These are phyloP conservation scores for Pygoscelis antarcticus DNA, from an alignment of 2,113 vertebrate species.

Conservation along the genomic window DNA sequence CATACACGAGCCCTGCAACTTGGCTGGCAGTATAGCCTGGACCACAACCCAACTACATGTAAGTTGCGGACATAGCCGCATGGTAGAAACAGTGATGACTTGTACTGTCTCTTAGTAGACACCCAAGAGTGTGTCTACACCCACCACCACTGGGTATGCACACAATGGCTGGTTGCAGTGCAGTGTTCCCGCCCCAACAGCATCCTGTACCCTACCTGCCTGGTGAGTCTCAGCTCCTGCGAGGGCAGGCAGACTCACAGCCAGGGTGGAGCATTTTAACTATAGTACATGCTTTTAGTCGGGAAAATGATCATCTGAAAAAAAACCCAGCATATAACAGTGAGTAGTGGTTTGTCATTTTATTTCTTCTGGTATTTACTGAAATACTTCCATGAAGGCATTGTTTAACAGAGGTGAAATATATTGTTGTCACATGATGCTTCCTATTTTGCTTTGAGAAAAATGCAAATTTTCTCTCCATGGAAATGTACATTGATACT, in stretches of 20 bases:
- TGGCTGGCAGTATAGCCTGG: not conserved
- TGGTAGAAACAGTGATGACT: not conserved
- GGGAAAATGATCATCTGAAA: not conserved
- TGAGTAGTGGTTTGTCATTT: not conserved
- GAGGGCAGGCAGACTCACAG: not conserved
- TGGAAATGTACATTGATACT: not conserved
- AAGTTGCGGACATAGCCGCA: rapidly evolving
- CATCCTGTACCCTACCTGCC: too few species aligned
- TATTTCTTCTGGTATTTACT: not conserved
- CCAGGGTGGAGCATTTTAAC: not conserved
- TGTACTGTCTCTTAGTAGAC: too few species aligned
- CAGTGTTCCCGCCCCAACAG: rapidly evolving
- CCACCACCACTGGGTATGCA: not conserved
- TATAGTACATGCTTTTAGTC: not conserved
- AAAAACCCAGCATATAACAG: not conserved
- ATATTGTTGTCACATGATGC: not conserved
- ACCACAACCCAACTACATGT: not conserved
- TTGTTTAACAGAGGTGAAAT: not conserved
- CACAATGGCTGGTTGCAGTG: rapidly evolving
- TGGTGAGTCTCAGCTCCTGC: not conserved
- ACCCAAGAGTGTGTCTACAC: too few species aligned
- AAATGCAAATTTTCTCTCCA: not conserved
- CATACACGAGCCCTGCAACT: not conserved
- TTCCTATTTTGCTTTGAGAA: not conserved
- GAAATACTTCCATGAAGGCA: not conserved